Evolutionary conservation across 92 coral and sea anemone species (phyloP), one percentile per base, ranked within the genome.

Genomic region (Phymanthus crucifer): DNA sequence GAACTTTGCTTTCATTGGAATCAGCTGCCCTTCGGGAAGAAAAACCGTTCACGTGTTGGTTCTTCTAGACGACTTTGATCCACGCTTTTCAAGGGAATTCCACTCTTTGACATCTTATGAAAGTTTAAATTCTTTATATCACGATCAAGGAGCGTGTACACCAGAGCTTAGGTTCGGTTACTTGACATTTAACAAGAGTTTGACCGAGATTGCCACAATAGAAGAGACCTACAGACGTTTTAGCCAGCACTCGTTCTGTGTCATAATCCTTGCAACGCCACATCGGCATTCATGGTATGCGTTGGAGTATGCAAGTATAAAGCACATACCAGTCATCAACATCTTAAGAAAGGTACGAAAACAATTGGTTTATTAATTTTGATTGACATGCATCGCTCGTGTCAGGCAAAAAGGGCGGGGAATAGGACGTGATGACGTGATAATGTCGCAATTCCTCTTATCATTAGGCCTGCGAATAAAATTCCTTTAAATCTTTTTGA

Each of bases 271-370:
- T 2, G 86, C 86, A 10, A 57, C 86, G 1, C 74, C 40, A 29
- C 47, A 45, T 38, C 61, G 80, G 52, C 45, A 73, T 26, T 56
- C 65, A 38, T 52, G 74, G 23, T 82, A 82, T 65, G 70, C 45
- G 11, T 23, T 82, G 38, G 79, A 82, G 24, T 74, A 82, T 82
- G 74, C 80, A 38, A 67, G 65, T 26, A 54, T 18, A 19, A 50
- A 73, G 57, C 77, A 74, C 13, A 82, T 82, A 32, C 86, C 86
- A 1, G 79, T 82, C 31, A 74, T 82, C n/a, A 65, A 75, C 78
- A 64, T 66, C 21, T 35, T 73, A 18, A 23, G 34, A 1, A 65
- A 73, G 80, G 86, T 82, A 74, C 23, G 66, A 37, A 4, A 43
- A 14, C 48, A 17, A 43, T 43, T 43, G 0, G 14, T 46, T 12